These are phyloP conservation scores for Natator depressus DNA, from an alignment of 2,113 vertebrate genomes.

Conservation along the genomic window DNA sequence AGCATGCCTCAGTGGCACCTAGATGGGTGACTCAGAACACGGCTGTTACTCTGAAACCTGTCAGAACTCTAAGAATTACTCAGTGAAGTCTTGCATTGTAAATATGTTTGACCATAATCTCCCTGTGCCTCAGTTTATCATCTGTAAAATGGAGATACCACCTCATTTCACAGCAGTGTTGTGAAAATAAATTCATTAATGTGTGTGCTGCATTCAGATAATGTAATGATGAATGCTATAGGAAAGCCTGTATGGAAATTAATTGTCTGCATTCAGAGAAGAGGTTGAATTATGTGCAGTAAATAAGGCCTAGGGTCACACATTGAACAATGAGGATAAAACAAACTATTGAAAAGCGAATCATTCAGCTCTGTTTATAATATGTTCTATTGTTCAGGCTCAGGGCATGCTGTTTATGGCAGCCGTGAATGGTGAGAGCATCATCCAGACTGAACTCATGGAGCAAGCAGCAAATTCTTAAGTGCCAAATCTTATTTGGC, in stretches of 20 bases:
- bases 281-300: fast-evolving
- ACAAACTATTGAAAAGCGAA: background rate
- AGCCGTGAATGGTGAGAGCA: fast-evolving
- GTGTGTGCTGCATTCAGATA: fast-evolving
- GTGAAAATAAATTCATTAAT: fast-evolving
- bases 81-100: background rate
- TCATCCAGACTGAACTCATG: fast-evolving
- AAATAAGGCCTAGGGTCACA: background rate
- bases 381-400: background rate
- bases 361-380: fast-evolving
- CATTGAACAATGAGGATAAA: background rate
- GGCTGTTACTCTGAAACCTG: too few relatives aligned
- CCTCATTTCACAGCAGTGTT: fast-evolving
- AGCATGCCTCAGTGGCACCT: background rate
- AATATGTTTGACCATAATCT: background rate
- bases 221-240: fast-evolving
- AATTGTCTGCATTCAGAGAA: background rate
- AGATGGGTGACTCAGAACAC: background rate
- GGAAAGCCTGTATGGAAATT: fast-evolving
- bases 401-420: background rate
- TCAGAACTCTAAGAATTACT: background rate
- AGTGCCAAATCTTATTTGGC: fast-evolving
- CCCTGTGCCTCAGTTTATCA: background rate
- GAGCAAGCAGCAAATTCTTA: fast-evolving
- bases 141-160: fast-evolving